Conservation (phyloP, 2,797 vertebrate species). For the Microctenopoma stevenorrisi region DNA sequence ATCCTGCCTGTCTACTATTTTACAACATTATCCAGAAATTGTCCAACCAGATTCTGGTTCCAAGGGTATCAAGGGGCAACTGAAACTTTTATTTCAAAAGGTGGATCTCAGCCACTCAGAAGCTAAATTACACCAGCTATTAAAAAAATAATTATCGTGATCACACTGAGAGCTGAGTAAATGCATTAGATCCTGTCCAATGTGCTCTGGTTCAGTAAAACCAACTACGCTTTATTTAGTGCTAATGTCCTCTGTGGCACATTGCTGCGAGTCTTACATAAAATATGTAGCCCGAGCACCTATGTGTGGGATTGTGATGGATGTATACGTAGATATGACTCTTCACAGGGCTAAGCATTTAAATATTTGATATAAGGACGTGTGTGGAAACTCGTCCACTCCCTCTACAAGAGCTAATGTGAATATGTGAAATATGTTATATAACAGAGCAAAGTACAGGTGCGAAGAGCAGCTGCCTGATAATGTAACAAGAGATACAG, state of each 20-base stretch:
- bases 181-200: conserved; percentile 40
- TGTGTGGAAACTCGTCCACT: background rate
- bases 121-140: conserved; percentile 53
- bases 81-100: conserved; percentile 33
- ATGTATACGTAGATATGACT: conserved; percentile 35
- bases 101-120: conserved; percentile 25
- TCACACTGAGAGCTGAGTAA: conserved; percentile 29
- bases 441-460: background rate
- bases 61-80: background rate
- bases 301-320: conserved; percentile 55
- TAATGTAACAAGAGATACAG: background rate
- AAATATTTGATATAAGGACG: conserved; percentile 16
- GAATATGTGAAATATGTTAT: conserved; percentile 10
- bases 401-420: background rate
- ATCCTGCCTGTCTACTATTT: background rate
- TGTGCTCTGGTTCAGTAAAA: conserved; percentile 26
- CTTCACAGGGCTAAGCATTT: conserved; percentile 23
- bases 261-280: conserved; percentile 52
- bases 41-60: conserved; percentile 9
- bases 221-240: conserved; percentile 16
- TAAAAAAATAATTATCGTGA: conserved; percentile 50
- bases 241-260: conserved; percentile 17
- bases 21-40: conserved; percentile 13
- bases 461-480: background rate
- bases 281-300: conserved; percentile 54